These are phyloP conservation scores for Pteropus rufus DNA, from an alignment of 2,797 vertebrate species.

Conservation along the genomic window DNA sequence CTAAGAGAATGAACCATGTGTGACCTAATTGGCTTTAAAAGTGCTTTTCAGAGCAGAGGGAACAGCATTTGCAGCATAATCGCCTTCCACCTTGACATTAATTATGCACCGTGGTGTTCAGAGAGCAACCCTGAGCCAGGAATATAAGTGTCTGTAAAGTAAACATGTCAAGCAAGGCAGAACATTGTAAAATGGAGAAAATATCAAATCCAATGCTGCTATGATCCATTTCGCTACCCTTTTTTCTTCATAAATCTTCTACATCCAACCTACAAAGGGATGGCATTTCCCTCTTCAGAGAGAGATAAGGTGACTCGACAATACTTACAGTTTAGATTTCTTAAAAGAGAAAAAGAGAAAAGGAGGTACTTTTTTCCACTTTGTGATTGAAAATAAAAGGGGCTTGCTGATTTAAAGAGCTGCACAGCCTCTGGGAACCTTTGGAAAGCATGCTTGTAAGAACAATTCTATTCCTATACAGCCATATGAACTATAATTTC, in stretches of 20 bases:
- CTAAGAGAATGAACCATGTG: slow-evolving; percentile 77
- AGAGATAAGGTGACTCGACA: slow-evolving; percentile 44
- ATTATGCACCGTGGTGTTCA: slow-evolving; percentile 79
- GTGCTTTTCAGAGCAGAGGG: slow-evolving; percentile 76
- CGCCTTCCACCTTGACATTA: slow-evolving; percentile 82
- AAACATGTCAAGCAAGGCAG: slow-evolving; percentile 80
- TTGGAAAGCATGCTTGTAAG: slow-evolving; percentile 56
- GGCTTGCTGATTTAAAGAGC: slow-evolving; percentile 60
- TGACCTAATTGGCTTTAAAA: slow-evolving; percentile 80
- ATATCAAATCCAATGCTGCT: slow-evolving; percentile 71
- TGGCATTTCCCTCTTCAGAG: slow-evolving; percentile 45
- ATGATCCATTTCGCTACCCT: slow-evolving; percentile 61
- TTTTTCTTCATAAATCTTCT: slow-evolving; percentile 53
- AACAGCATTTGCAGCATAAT: slow-evolving; percentile 77
- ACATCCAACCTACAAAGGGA: slow-evolving; percentile 49
- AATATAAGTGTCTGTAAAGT: slow-evolving; percentile 78
- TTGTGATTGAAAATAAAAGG: slow-evolving; percentile 72
- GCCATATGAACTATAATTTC: slow-evolving; percentile 49
- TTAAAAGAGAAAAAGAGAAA: slow-evolving; percentile 65
- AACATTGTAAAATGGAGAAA: slow-evolving; percentile 74
- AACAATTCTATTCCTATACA: slow-evolving; percentile 51
- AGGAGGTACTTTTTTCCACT: slow-evolving; percentile 35
- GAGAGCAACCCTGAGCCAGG: slow-evolving; percentile 69
- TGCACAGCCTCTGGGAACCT: slow-evolving; percentile 54
- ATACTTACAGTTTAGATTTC: slow-evolving; percentile 56